Evolutionary conservation across 2,113 vertebrate genomes (phyloP).

Genomic region (Nothocercus nigrocapillus): DNA sequence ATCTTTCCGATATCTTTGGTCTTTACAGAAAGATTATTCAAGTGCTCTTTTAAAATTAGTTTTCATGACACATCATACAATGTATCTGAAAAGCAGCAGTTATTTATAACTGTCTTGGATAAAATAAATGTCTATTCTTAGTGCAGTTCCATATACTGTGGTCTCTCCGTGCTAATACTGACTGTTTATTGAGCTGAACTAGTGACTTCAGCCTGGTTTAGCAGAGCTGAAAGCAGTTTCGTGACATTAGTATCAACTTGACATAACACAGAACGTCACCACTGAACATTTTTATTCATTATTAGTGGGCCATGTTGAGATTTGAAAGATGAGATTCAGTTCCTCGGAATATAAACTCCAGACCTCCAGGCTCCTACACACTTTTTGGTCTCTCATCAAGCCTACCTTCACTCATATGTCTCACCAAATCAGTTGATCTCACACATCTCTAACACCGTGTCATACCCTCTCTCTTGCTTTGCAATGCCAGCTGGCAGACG

Average conservation of each 20-base stretch:
- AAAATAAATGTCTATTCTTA: constrained; percentile 31
- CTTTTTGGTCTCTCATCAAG: neutral
- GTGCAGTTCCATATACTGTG: neutral
- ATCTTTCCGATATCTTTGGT: constrained; percentile 26
- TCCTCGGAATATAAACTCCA: neutral
- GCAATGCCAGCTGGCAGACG: neutral
- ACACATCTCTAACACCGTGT: neutral
- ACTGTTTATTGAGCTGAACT: neutral
- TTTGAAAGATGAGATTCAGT: neutral
- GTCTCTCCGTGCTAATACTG: neutral
- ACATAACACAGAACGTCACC: rapidly evolving
- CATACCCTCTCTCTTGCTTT: rapidly evolving
- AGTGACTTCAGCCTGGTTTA: neutral
- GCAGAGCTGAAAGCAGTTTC: neutral
- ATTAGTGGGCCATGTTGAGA: neutral
- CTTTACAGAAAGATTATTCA: constrained; percentile 25
- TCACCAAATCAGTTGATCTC: neutral
- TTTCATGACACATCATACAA: constrained; percentile 25
- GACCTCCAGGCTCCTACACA: neutral
- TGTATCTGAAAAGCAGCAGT: constrained; percentile 21
- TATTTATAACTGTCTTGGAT: neutral
- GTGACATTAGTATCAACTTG: neutral
- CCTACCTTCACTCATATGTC: rapidly evolving
- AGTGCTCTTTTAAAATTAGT: constrained; percentile 33
- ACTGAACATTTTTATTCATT: neutral